Conservation (phyloP, 2,113 vertebrate species). For the Genyomyrus donnyi region DNA sequence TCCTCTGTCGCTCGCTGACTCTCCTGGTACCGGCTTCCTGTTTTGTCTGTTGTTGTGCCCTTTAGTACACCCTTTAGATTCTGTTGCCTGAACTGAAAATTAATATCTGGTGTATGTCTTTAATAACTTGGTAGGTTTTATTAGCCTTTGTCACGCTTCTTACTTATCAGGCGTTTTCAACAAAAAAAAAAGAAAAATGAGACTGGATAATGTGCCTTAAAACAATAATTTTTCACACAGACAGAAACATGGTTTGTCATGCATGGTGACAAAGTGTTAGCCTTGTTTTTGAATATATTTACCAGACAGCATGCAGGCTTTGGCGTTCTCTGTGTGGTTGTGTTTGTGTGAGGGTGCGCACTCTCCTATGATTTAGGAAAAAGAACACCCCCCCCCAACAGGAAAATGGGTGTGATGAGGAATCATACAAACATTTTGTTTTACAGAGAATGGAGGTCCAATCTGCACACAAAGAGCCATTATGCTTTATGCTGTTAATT, state of each 20-base stretch:
- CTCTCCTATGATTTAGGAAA: conserved; percentile 31
- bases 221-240: not conserved
- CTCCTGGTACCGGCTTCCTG: not conserved
- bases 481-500: not conserved
- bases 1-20: not conserved
- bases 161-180: not conserved
- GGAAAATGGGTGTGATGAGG: not conserved
- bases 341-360: conserved; percentile 1
- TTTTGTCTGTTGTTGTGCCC: not conserved
- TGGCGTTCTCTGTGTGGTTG: not conserved
- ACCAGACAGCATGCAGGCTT: not conserved
- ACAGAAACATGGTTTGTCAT: not conserved
- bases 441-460: not conserved
- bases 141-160: not conserved
- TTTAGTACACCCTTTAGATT: not conserved
- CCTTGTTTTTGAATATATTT: not conserved
- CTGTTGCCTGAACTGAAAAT: not conserved
- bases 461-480: not conserved
- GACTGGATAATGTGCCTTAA: not conserved
- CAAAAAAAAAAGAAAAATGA: not conserved
- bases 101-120: not conserved
- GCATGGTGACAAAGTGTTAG: not conserved
- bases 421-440: conserved; percentile 5
- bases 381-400: conserved; percentile 24
- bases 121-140: not conserved